Conservation (phyloP, 1,140 invertebrate genomes). For the Lerema accius region DNA sequence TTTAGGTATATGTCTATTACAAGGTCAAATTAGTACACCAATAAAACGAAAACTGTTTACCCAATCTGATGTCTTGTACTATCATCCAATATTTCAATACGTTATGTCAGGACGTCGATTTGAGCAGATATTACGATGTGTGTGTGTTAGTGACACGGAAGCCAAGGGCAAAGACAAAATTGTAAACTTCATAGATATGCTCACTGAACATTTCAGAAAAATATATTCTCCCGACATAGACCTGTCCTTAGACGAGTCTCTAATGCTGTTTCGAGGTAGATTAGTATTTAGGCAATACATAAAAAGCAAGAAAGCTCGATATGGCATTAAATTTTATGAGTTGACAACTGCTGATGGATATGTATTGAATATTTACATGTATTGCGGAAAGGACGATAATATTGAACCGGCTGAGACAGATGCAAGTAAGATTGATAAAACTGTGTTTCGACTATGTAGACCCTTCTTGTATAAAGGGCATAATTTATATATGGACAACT, state of each 20-base stretch:
- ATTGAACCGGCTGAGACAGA: conserved; percentile 4
- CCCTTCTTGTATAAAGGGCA: conserved; percentile 50
- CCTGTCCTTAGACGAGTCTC: conserved; percentile 65
- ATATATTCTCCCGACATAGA: conserved; percentile 52
- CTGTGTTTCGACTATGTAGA: conserved; percentile 44
- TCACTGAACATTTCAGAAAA: conserved; percentile 38
- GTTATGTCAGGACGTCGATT: conserved; percentile 49
- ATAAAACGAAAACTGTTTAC: conserved; percentile 43
- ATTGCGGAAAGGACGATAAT: conserved; percentile 40
- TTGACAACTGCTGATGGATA: conserved; percentile 48
- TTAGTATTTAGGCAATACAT: conserved; percentile 66
- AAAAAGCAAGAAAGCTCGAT: conserved; percentile 52
- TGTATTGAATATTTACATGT: conserved; percentile 57
- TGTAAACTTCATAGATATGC: conserved; percentile 36
- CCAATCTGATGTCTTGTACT: conserved; percentile 45
- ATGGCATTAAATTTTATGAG: conserved; percentile 68
- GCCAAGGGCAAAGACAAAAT: conserved; percentile 39
- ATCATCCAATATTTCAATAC: conserved; percentile 49
- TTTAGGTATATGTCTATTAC: conserved; percentile 20
- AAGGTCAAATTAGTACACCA: conserved; percentile 18
- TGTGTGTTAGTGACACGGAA: conserved; percentile 39
- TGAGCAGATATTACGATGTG: conserved; percentile 51
- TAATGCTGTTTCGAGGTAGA: conserved; percentile 62
- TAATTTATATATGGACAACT: conserved; percentile 56
- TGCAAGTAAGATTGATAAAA: conserved; percentile 32